A percentile compares a stretch with the other conserved stretches of the same genome.
These are phyloP conservation scores for Chamaea fasciata DNA, from an alignment of 2,113 vertebrate genomes.

Conservation along the genomic window DNA sequence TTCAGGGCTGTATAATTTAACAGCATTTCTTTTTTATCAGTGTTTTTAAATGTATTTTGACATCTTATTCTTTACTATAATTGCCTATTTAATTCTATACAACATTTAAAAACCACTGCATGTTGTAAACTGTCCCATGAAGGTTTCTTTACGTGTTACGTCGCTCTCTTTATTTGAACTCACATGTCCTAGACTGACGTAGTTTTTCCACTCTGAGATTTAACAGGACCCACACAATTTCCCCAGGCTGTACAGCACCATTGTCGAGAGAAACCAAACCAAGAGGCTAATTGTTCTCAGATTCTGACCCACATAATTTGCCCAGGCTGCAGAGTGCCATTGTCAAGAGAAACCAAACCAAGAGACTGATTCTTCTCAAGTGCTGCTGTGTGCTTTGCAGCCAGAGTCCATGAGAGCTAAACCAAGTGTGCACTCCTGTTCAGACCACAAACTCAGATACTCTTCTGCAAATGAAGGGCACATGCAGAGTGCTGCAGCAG, in stretches of 20 bases:
- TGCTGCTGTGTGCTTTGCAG: neutral
- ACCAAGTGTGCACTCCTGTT: neutral
- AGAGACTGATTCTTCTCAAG: neutral
- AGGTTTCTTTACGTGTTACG: neutral
- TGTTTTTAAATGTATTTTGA: neutral
- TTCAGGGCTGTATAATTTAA: neutral
- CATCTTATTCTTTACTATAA: neutral
- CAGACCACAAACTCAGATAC: neutral
- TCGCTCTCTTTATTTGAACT: neutral
- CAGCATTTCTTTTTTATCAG: neutral
- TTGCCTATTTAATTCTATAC: neutral
- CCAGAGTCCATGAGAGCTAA: neutral
- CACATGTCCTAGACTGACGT: neutral
- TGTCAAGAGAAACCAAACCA: no score
- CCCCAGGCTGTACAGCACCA: neutral
- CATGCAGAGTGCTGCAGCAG: accelerated
- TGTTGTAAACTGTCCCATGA: neutral
- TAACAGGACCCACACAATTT: neutral
- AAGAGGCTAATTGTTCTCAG: neutral
- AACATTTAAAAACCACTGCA: neutral
- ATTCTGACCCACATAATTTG: no score
- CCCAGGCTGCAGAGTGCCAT: no score
- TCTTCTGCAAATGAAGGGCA: neutral
- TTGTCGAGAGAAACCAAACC: neutral
- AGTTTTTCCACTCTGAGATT: neutral